Evolutionary conservation across 2,113 vertebrate species (phyloP).

Genomic region (Aplodontia rufa): DNA sequence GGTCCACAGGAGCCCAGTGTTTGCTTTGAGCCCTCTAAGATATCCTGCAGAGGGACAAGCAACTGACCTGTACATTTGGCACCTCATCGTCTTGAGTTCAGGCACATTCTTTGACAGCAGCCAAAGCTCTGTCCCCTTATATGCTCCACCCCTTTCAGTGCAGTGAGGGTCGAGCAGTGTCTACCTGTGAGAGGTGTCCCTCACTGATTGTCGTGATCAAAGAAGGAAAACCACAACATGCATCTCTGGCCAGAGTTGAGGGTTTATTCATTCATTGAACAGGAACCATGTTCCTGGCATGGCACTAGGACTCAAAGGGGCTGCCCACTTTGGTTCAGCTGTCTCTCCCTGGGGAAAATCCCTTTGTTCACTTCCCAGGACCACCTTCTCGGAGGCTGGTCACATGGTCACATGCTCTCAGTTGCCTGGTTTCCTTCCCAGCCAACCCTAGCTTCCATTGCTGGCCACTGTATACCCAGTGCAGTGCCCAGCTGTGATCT

Average conservation of each 20-base stretch:
- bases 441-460: neutral
- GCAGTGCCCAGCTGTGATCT: neutral
- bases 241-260: neutral
- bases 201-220: neutral
- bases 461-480: neutral
- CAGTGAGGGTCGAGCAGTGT: rapidly evolving
- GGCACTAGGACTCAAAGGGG: neutral
- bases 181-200: neutral
- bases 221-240: neutral
- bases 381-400: neutral
- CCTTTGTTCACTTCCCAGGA: neutral
- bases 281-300: rapidly evolving
- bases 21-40: neutral
- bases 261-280: too few species aligned
- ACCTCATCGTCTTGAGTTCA: neutral
- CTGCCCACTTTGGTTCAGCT: neutral
- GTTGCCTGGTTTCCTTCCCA: neutral
- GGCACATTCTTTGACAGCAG: neutral
- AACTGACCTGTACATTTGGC: rapidly evolving
- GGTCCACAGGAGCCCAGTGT: neutral
- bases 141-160: neutral
- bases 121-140: neutral
- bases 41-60: rapidly evolving
- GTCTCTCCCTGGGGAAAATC: neutral
- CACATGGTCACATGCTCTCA: neutral